Percentiles rank a stretch among this genome's conserved stretches.
Conservation (phyloP, 2,113 vertebrate genomes). For the Reinhardtius hippoglossoides region DNA sequence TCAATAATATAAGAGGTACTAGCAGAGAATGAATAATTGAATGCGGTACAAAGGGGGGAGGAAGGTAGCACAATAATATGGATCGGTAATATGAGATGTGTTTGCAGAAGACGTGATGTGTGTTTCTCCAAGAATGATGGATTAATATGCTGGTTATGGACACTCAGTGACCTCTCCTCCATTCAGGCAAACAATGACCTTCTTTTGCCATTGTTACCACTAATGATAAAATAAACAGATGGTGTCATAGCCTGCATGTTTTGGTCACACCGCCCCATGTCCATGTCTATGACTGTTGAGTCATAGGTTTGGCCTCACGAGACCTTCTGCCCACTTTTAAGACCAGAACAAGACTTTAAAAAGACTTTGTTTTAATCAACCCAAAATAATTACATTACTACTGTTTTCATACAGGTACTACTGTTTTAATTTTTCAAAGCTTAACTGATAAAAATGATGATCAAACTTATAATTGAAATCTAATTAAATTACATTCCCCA, state of each 20-base stretch:
- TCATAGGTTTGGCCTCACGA: conserved; percentile 34
- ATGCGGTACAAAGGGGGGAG: conserved; percentile 8
- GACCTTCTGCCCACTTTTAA: conserved; percentile 9
- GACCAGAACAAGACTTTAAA: background rate
- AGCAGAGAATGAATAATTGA: conserved; percentile 50
- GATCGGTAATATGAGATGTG: conserved; percentile 27
- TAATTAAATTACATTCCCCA: background rate
- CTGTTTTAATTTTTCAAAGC: too few species aligned
- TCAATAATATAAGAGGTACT: conserved; percentile 48
- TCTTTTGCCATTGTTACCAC: conserved; percentile 29
- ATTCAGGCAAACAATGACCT: conserved; percentile 32
- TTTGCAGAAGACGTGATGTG: conserved; percentile 29
- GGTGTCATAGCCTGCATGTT: conserved; percentile 46
- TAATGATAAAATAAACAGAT: conserved; percentile 69
- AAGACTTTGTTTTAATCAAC: background rate
- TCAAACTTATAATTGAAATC: background rate
- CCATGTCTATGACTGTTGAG: conserved; percentile 22
- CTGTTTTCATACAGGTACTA: too few species aligned
- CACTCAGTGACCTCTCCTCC: background rate
- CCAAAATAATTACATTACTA: too few species aligned
- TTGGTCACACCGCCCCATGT: conserved; percentile 28
- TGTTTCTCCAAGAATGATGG: background rate
- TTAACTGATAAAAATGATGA: background rate
- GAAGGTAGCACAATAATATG: conserved; percentile 8
- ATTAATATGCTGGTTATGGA: conserved; percentile 8